These are phyloP conservation scores for Parnassius orleans DNA, from an alignment of 2,888 invertebrate species.

Conservation along the genomic window DNA sequence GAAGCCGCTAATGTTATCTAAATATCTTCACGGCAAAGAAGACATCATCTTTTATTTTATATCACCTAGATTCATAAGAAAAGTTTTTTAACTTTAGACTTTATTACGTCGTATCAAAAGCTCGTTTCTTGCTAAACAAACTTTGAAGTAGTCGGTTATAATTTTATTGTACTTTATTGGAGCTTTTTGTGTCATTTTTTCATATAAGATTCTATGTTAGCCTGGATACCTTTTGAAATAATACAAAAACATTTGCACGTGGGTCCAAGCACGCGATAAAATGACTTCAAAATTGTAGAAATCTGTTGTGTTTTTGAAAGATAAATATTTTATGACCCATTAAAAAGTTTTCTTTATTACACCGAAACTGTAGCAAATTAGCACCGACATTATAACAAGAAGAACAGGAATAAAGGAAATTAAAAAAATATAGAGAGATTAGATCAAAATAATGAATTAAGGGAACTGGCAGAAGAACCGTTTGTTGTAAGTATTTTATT, in stretches of 20 bases:
- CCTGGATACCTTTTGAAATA: slow-evolving; percentile 44
- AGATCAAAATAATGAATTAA: too few species aligned
- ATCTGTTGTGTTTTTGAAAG: background rate
- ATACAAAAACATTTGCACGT: slow-evolving; percentile 58
- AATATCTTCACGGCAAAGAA: slow-evolving; percentile 63
- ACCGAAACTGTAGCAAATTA: background rate
- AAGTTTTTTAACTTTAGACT: slow-evolving; percentile 21
- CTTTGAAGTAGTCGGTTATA: slow-evolving; percentile 32
- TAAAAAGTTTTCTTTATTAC: background rate
- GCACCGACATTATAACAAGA: background rate
- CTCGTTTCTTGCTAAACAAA: background rate
- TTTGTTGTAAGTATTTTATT: too few species aligned
- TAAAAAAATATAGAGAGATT: too few species aligned
- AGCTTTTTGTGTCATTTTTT: slow-evolving; percentile 51
- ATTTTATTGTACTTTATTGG: slow-evolving; percentile 57
- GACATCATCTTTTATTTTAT: slow-evolving; percentile 52
- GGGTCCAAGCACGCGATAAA: slow-evolving; percentile 67
- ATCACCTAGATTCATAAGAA: slow-evolving; percentile 26
- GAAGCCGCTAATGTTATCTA: slow-evolving; percentile 80
- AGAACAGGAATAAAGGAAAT: background rate
- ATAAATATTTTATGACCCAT: background rate
- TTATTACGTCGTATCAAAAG: slow-evolving; percentile 27
- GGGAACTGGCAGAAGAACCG: too few species aligned
- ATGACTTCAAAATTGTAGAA: slow-evolving; percentile 9
- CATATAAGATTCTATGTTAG: slow-evolving; percentile 52